phyloP scores from a whole-genome alignment of 1,140 invertebrate species.

The Penaeus chinensis region DNA sequence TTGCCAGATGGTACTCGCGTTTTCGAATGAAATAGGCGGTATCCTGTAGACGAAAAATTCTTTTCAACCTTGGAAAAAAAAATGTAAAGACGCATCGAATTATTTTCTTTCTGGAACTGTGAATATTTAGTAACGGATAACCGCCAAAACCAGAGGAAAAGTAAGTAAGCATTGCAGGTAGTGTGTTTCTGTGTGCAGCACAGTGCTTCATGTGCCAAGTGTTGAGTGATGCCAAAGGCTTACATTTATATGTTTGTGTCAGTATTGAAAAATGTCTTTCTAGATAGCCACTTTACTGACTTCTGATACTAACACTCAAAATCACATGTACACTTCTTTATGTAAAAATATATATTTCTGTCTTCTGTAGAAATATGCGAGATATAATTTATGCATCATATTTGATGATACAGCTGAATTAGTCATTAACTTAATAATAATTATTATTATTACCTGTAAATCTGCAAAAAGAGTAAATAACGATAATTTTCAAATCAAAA shows the following conservation, averaged over 20 bases:
- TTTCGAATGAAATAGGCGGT: not conserved
- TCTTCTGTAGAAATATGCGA: not conserved
- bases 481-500: constrained; percentile 13
- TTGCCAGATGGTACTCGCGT: not conserved
- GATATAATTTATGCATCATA: constrained; percentile 1
- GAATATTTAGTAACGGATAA: no score
- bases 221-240: constrained; percentile 59
- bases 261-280: not conserved
- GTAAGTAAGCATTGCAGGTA: no score
- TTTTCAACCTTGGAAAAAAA: no score
- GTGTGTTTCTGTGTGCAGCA: not conserved
- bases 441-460: not conserved
- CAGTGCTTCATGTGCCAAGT: constrained; percentile 55
- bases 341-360: no score
- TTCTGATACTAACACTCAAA: no score
- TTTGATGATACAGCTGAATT: constrained; percentile 21
- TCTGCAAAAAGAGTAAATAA: not conserved
- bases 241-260: constrained; percentile 41
- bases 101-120: no score
- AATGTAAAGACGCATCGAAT: no score
- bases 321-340: no score
- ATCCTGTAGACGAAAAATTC: no score
- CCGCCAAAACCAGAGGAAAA: no score
- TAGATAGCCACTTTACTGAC: constrained; percentile 1
- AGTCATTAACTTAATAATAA: constrained; percentile 32